phyloP scores from a whole-genome alignment of 1,140 invertebrate genomes.

The Batillaria attramentaria region DNA sequence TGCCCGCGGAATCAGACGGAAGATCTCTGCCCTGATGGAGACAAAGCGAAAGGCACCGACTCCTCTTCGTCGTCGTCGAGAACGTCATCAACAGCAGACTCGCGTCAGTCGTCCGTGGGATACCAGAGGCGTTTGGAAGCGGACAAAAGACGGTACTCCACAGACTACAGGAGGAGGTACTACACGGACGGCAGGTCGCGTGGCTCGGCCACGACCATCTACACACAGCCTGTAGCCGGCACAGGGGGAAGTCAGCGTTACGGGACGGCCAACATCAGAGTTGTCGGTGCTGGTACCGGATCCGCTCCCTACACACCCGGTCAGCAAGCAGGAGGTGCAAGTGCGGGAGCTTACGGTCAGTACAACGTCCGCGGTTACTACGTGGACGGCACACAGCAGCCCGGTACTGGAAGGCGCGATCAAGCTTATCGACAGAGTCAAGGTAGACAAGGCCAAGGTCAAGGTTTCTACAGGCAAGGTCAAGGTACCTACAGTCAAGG shows the following conservation, averaged over 20 bases:
- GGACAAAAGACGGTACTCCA: neutral
- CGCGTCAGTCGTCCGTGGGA: neutral
- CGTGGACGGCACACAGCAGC: neutral
- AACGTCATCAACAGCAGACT: neutral
- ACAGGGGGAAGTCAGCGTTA: neutral
- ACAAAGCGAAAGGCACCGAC: neutral
- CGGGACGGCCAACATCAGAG: conserved; percentile 9
- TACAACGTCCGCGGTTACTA: conserved; percentile 24
- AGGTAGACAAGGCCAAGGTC: too few relatives aligned
- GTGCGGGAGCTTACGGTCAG: neutral
- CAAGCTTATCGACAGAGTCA: too few relatives aligned
- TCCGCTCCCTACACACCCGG: neutral
- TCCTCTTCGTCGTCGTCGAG: conserved; percentile 9
- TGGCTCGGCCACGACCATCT: neutral
- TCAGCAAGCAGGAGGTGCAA: neutral
- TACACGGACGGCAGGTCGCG: too few relatives aligned
- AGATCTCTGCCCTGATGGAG: conserved; percentile 33
- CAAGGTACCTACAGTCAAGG: neutral
- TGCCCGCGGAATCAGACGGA: conserved; percentile 30
- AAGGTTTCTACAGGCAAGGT: too few relatives aligned
- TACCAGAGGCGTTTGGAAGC: neutral
- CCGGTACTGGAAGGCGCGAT: too few relatives aligned
- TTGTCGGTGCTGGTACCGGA: conserved; percentile 1
- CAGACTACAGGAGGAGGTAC: neutral
- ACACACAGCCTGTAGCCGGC: neutral